These are phyloP conservation scores for Strigamia transsilvanica DNA, from an alignment of 2,888 invertebrate genomes.

Conservation along the genomic window DNA sequence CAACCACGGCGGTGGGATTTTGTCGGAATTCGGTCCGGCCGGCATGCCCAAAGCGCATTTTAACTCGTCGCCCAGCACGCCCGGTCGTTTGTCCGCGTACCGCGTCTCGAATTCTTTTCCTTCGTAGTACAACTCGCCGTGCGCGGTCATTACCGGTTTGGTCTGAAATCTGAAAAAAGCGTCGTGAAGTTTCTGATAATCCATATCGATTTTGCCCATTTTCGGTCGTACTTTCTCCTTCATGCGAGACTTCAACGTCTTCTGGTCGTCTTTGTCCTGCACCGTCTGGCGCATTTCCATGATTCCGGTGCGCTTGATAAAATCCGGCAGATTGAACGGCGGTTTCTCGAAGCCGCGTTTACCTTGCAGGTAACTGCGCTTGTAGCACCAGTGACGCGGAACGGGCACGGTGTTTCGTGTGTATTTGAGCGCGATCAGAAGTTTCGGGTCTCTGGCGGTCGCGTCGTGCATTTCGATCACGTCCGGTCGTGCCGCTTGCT, in stretches of 20 bases:
- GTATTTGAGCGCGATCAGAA: slow-evolving; percentile 70
- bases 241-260: slow-evolving; percentile 96
- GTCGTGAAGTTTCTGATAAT: slow-evolving; percentile 99
- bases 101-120: slow-evolving; percentile 99
- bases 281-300: slow-evolving; percentile 99
- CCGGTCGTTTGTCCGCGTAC: slow-evolving; percentile 97
- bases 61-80: slow-evolving; percentile 94
- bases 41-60: slow-evolving; percentile 99
- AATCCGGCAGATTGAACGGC: slow-evolving; percentile 97
- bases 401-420: slow-evolving; percentile 83
- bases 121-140: slow-evolving; percentile 98
- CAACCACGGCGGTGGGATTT: slow-evolving; percentile 89
- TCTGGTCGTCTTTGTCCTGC: slow-evolving; percentile 94
- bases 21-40: slow-evolving; percentile 78
- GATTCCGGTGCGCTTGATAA: slow-evolving; percentile 98
- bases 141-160: slow-evolving; percentile 98
- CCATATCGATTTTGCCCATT: slow-evolving; percentile 99
- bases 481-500: slow-evolving; percentile 86
- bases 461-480: slow-evolving; percentile 99
- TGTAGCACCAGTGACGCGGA: slow-evolving; percentile 98
- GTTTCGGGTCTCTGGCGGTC: slow-evolving; percentile 94
- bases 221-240: slow-evolving; percentile 95
- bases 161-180: slow-evolving; percentile 98
- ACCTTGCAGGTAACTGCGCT: slow-evolving; percentile 93
- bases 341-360: slow-evolving; percentile 99